A percentile compares a stretch with the other conserved stretches of the same genome.
Evolutionary conservation across 1,140 invertebrate species (phyloP).

Genomic region (Copidosoma floridanum): DNA sequence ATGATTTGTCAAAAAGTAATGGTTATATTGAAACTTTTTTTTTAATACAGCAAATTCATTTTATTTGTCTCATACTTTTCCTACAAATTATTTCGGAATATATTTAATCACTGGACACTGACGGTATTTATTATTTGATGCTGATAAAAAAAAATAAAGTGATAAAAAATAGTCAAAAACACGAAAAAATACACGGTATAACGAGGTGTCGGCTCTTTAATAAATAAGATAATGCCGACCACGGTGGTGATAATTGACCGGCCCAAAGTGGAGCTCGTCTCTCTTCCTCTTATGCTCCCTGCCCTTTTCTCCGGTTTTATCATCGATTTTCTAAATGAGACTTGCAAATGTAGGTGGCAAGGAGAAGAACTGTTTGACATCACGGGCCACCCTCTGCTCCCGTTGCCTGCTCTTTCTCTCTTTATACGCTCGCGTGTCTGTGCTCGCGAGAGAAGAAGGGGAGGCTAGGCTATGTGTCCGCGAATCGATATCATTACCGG

Average conservation of each 20-base stretch:
- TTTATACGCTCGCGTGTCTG: constrained; percentile 47
- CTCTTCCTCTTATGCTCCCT: background rate
- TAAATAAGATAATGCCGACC: constrained; percentile 9
- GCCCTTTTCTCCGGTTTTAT: background rate
- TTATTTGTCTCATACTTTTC: too few relatives aligned
- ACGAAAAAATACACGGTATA: too few relatives aligned
- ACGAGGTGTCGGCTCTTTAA: too few relatives aligned
- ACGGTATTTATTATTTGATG: too few relatives aligned
- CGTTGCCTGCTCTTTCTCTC: constrained; percentile 15
- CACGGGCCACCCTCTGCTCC: background rate
- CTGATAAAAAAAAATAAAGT: too few relatives aligned
- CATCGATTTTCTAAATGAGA: constrained; percentile 27
- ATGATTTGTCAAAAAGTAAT: too few relatives aligned
- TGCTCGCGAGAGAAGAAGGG: too few relatives aligned
- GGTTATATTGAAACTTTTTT: too few relatives aligned
- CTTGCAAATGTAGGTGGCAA: constrained; percentile 44
- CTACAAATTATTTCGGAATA: too few relatives aligned
- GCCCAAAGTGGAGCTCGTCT: background rate
- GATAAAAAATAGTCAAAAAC: too few relatives aligned
- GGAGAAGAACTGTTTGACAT: constrained; percentile 47
- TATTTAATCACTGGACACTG: too few relatives aligned
- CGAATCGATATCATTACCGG: constrained; percentile 51
- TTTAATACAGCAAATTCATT: too few relatives aligned
- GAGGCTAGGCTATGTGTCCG: constrained; percentile 32
- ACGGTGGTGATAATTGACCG: constrained; percentile 16